Evolutionary conservation across 2,888 invertebrate species (phyloP), one percentile per base, ranked within the genome.

Genomic region (Ecdyonurus torrentis): DNA sequence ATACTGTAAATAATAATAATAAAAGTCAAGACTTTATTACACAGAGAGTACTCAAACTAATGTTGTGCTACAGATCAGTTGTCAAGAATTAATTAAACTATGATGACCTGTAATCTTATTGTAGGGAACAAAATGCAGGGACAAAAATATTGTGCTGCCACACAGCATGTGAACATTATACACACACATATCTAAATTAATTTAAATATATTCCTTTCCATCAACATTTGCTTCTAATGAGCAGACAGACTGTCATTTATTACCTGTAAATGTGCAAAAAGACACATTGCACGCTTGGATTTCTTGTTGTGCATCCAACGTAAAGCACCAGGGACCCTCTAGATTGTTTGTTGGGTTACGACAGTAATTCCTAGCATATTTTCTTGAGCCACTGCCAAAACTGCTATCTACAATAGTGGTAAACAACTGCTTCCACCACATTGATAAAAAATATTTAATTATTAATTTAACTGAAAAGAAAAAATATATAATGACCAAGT

Each of bases 241-340:
- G n/a, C n/a, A 37, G 15, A 37, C 37, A 37, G 37, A 10, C 37
- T 37, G 37, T 37, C 7, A 10, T 37, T 37, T n/a, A n/a, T 37
- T 15, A 37, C 37, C 37, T 37, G 5, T 5, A 37, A 37, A 37
- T 5, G 5, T 37, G 15, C 37, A 37, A 37, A 37, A 37, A 10
- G 37, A 15, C 5, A 37, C 15, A 15, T 15, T 15, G 15, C 37
- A 37, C 7, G 7, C 15, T 37, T 37, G 37, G 7, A 10, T 37
- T 37, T 37, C 37, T 15, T 10, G 5, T 5, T 37, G 7, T 10
- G 37, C 37, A 37, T 37, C 37, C 5, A 37, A 15, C 5, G 85
- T 85, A 70, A 82, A 85, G 72, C 87, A 87, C 86, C 86, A 87
- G 25, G 82, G 80, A 18, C 80, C 81, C 25, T 77, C 79, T 1